These are phyloP conservation scores for Leucophenga varia DNA, from an alignment of 1,140 invertebrate genomes.

Conservation along the genomic window DNA sequence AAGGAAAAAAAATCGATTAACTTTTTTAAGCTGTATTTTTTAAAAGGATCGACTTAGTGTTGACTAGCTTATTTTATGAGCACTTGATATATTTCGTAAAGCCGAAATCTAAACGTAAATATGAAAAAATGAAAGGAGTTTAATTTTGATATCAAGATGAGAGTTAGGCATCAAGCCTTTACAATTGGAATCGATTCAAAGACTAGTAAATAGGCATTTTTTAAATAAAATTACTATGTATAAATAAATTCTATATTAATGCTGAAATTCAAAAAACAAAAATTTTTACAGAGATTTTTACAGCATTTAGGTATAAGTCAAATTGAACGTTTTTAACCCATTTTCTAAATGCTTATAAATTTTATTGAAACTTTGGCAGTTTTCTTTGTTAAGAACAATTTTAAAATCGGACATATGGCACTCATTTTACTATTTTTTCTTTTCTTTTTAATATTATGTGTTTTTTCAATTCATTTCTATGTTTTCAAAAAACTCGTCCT, in stretches of 20 bases:
- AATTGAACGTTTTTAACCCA: conserved; percentile 3
- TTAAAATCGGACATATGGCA: background rate
- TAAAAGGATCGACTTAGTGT: background rate
- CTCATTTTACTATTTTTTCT: background rate
- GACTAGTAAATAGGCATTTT: too few relatives aligned
- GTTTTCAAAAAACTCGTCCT: background rate
- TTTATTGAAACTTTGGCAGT: background rate
- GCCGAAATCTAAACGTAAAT: too few relatives aligned
- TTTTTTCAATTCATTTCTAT: background rate
- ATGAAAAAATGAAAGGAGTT: background rate
- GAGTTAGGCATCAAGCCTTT: too few relatives aligned
- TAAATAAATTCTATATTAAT: too few relatives aligned
- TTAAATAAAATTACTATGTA: too few relatives aligned
- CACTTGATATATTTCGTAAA: too few relatives aligned
- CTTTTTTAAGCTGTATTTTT: background rate
- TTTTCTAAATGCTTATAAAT: background rate
- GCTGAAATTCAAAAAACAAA: too few relatives aligned
- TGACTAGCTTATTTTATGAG: too few relatives aligned
- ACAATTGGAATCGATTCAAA: too few relatives aligned
- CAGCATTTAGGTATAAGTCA: background rate
- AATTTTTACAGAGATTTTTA: conserved; percentile 1
- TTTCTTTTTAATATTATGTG: background rate
- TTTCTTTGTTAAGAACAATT: background rate
- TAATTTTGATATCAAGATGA: background rate
- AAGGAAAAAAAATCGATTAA: conserved; percentile 15